Base-by-base conservation (phyloP, 2,113 vertebrate genomes). In the Seriola dumerili region DNA sequence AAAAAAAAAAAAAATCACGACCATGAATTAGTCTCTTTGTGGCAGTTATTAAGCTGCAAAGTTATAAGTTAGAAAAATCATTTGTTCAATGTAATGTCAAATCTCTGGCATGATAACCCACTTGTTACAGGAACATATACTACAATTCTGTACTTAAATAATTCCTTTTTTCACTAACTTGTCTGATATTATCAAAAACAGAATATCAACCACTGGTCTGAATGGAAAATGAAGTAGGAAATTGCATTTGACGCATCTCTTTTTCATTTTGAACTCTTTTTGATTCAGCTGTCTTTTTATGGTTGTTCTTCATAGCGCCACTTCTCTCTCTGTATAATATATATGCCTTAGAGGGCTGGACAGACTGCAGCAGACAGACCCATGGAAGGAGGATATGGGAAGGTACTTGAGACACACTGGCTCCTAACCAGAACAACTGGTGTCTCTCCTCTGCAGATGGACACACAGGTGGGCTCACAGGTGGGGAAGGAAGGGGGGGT, bases 401-500 rank as follows among this genome's bases (percentile, higher is more conserved):
- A 85, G 80, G 86, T 89, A 89, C 89, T 92, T 93, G 92, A 95
- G 91, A 93, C 89, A 91, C 89, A 86, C 88, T 94, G 94, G 94
- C 94, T 93, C 85, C 83, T 72, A 81, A 88, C 89, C 92, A 93
- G 87, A 94, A 95, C 94, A 95, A 95, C 94, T 95, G 95, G 93
- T 85, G 71, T 88, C 85, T 90, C 85, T 91, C 76, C 85, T 85
- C 82, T 86, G 90, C 95, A 95, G 95, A 96, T 95, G 95, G 95
- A 93, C 91, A 94, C 89, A 91, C 95, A 96, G 95, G 95, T 95
- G 95, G 94, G 88, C 89, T 92, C 92, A 86, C 91, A 94, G 93
- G 94, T 93, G 91, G 92, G 76, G 73, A 89, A 88, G 83, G 83
- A 88, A 82, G 76, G 75, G 61, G 78, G 78, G 80, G 82, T 61